Evolutionary conservation across 2,113 vertebrate genomes (phyloP).

Genomic region (Hemibagrus wyckioides): DNA sequence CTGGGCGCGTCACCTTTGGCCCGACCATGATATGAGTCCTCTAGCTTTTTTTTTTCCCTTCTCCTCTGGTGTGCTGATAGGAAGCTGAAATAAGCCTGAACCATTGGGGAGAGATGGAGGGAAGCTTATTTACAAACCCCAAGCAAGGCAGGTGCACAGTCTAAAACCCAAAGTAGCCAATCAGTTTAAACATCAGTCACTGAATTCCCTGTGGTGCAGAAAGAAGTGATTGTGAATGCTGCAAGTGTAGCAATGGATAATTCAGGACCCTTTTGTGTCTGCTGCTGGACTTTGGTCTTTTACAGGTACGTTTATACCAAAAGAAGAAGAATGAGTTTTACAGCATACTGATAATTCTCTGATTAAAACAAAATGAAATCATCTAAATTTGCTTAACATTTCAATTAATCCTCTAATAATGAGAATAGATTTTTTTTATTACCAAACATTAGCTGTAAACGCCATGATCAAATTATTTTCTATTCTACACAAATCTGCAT

Average conservation of each 20-base stretch:
- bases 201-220: conserved; percentile 44
- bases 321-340: neutral
- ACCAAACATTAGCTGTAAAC: neutral
- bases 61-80: conserved; percentile 74
- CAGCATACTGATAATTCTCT: neutral
- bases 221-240: conserved; percentile 36
- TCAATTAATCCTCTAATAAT: conserved; percentile 26
- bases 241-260: conserved; percentile 41
- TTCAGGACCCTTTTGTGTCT: conserved; percentile 38
- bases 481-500: neutral
- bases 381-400: conserved; percentile 17
- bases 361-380: conserved; percentile 20
- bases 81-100: conserved; percentile 84
- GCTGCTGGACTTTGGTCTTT: conserved; percentile 17
- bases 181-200: conserved; percentile 75
- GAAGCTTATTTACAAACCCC: conserved; percentile 82
- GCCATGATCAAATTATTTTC: neutral
- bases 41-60: conserved; percentile 69
- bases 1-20: conserved; percentile 94
- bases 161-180: conserved; percentile 78
- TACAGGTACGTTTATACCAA: conserved; percentile 6
- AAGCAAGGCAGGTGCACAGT: conserved; percentile 76
- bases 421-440: neutral
- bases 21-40: conserved; percentile 88
- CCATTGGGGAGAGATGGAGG: conserved; percentile 79